Conservation (phyloP, 2,113 vertebrate genomes). For the Sinocyclocheilus grahami region DNA sequence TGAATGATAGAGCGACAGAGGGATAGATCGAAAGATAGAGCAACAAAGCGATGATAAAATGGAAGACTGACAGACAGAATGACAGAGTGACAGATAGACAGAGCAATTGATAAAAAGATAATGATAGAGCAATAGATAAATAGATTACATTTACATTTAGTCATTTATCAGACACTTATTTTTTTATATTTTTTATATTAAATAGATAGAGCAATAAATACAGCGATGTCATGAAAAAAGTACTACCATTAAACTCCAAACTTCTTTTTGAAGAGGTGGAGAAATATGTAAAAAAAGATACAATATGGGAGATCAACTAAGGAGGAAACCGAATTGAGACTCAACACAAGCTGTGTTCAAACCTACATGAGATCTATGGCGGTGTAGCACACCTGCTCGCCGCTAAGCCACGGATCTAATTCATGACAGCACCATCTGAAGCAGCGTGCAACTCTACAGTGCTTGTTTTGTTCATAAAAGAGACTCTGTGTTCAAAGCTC, state of each 20-base stretch:
- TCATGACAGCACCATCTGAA: not conserved
- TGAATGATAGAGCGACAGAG: not conserved
- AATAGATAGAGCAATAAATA: too few relatives aligned
- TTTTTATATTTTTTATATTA: too few relatives aligned
- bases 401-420: not conserved
- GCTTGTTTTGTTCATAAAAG: slow-evolving; percentile 19
- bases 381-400: not conserved
- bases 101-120: too few relatives aligned
- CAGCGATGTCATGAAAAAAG: too few relatives aligned
- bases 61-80: not conserved
- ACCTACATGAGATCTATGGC: not conserved
- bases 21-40: not conserved
- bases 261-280: too few relatives aligned
- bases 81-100: not conserved
- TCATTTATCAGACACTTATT: too few relatives aligned
- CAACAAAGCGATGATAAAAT: too few relatives aligned
- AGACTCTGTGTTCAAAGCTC: slow-evolving; percentile 34
- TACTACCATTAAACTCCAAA: too few relatives aligned
- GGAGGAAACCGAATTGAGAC: not conserved
- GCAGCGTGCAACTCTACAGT: not conserved
- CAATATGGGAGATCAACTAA: not conserved
- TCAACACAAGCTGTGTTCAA: not conserved
- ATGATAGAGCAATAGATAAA: too few relatives aligned
- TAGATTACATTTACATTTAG: too few relatives aligned
- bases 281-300: too few relatives aligned